phyloP scores from a whole-genome alignment of 2,113 vertebrate genomes.

The Lynx canadensis region DNA sequence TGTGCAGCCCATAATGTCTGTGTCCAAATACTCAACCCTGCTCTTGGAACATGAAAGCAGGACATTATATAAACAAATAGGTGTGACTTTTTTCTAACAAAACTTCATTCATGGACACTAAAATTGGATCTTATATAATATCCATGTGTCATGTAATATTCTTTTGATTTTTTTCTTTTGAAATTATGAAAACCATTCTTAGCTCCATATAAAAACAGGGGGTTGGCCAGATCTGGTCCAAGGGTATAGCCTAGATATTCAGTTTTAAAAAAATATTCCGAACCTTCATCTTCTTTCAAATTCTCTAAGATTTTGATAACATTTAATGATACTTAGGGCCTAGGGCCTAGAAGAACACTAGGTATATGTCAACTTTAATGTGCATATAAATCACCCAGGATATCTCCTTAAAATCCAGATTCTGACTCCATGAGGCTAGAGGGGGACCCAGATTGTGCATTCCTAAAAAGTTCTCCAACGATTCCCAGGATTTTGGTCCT shows the following conservation, averaged over 20 bases:
- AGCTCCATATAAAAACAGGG: neutral
- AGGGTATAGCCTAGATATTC: neutral
- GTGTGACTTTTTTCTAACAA: neutral
- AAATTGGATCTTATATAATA: conserved; percentile 6
- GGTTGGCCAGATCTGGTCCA: neutral
- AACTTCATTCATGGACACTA: neutral
- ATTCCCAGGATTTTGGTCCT: neutral
- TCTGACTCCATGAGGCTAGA: neutral
- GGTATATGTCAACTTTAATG: neutral
- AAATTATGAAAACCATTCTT: neutral
- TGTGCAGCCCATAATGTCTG: neutral
- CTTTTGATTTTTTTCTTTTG: neutral
- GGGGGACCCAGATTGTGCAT: neutral
- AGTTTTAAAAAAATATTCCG: neutral
- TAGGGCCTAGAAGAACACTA: neutral
- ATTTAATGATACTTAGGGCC: neutral
- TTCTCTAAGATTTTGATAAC: neutral
- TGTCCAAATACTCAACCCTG: neutral
- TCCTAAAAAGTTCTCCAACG: neutral
- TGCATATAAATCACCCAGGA: neutral
- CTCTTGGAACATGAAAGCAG: neutral
- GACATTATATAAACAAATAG: neutral
- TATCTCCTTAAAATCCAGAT: neutral
- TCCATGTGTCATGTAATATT: neutral
- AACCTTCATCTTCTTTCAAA: neutral